Percentiles rank a stretch among this genome's conserved stretches.
These are phyloP conservation scores for Trinorchestia longiramus DNA, from an alignment of 1,140 invertebrate genomes.

Conservation along the genomic window DNA sequence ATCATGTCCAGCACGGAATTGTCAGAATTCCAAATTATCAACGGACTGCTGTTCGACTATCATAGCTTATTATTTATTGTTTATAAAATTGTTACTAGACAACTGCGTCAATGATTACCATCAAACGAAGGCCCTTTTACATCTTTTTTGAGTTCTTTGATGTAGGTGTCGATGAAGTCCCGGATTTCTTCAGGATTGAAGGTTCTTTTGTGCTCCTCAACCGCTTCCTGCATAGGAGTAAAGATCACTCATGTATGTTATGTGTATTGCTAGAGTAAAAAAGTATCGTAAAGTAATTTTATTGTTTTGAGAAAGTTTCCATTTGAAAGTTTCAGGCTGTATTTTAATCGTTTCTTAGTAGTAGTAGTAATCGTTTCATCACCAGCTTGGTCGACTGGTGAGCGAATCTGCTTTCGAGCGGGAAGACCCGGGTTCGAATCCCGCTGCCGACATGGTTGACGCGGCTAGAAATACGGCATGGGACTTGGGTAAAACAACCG, in stretches of 20 bases:
- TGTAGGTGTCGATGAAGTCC: constrained; percentile 57
- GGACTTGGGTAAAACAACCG: no score
- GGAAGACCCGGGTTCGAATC: no score
- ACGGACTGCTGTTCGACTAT: background rate
- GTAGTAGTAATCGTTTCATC: no score
- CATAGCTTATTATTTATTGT: background rate
- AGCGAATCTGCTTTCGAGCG: no score
- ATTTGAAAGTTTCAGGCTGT: no score
- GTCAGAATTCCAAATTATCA: background rate
- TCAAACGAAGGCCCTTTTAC: background rate
- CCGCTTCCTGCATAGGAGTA: background rate
- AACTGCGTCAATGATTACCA: background rate
- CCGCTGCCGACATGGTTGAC: no score
- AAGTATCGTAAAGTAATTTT: no score
- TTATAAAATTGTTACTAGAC: background rate
- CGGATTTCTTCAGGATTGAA: constrained; percentile 36
- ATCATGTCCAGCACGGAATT: background rate
- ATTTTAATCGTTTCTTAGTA: no score
- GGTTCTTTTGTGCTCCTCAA: constrained; percentile 50
- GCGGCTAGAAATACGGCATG: no score
- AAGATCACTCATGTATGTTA: background rate
- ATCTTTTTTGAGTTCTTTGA: constrained; percentile 45
- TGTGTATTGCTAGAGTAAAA: no score
- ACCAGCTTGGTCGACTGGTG: no score
- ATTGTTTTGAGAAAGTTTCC: no score